Evolutionary conservation across 2,888 invertebrate species (phyloP).

Genomic region (Mongoloraphidia duomilia): DNA sequence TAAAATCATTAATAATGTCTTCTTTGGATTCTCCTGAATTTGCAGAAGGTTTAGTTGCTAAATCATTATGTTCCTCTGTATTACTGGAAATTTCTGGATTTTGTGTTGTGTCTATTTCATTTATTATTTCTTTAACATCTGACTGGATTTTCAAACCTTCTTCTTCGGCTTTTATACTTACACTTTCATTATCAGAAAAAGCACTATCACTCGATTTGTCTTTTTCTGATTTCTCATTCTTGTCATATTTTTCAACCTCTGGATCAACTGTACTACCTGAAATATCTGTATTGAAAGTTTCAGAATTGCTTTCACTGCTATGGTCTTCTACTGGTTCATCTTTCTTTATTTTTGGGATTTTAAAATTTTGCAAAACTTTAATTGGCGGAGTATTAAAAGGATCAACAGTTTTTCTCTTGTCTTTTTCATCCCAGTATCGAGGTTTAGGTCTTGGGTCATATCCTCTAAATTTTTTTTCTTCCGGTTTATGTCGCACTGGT

Average conservation of each 20-base stretch:
- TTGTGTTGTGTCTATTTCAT: constrained; percentile 2
- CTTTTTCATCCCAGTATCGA: constrained; percentile 17
- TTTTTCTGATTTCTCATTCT: constrained; percentile 4
- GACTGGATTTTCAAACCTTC: constrained; percentile 9
- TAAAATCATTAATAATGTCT: constrained; percentile 22
- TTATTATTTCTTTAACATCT: constrained; percentile 16
- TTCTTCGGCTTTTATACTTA: constrained; percentile 19
- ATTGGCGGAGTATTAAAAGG: constrained; percentile 27
- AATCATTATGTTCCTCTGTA: constrained; percentile 11
- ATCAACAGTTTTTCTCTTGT: constrained; percentile 24
- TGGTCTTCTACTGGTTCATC: constrained; percentile 19
- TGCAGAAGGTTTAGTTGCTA: no score
- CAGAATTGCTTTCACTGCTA: no score
- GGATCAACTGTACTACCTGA: constrained; percentile 4
- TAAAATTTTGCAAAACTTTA: constrained; percentile 35
- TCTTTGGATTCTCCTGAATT: constrained; percentile 19
- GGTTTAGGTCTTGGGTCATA: constrained; percentile 10
- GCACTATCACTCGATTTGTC: constrained; percentile 15
- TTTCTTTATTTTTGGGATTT: constrained; percentile 37
- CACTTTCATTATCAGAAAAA: constrained; percentile 4
- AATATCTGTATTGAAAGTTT: no score
- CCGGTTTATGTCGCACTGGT: background rate
- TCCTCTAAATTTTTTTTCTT: constrained; percentile 9
- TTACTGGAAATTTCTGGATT: constrained; percentile 5
- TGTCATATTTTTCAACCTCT: constrained; percentile 20